phyloP scores from a whole-genome alignment of 2,888 invertebrate genomes.

The Platycnemis pennipes region DNA sequence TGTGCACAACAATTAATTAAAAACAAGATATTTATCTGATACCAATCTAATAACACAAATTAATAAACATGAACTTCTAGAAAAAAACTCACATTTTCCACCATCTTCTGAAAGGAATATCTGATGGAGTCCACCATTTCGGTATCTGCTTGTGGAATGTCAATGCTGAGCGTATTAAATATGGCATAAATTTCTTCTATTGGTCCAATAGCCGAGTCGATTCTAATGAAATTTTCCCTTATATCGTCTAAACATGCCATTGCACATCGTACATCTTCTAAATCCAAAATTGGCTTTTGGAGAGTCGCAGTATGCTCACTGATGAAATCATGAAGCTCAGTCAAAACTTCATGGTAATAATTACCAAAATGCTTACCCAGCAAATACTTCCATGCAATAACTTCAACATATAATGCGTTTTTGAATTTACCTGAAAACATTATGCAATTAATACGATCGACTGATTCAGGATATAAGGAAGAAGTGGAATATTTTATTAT shows the following conservation, averaged over 20 bases:
- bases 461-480: too few relatives aligned
- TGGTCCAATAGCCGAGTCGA: constrained; percentile 74
- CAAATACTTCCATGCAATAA: constrained; percentile 88
- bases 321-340: constrained; percentile 88
- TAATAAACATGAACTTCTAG: too few relatives aligned
- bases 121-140: constrained; percentile 90
- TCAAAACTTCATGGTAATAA: constrained; percentile 86
- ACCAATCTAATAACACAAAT: too few relatives aligned
- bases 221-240: constrained; percentile 87
- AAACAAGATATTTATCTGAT: too few relatives aligned
- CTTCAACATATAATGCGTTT: constrained; percentile 84
- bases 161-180: constrained; percentile 82
- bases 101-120: constrained; percentile 88
- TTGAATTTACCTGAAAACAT: constrained; percentile 75
- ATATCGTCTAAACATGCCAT: constrained; percentile 90
- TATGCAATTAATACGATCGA: too few relatives aligned
- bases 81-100: constrained; percentile 83
- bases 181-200: constrained; percentile 50
- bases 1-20: too few relatives aligned
- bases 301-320: constrained; percentile 87
- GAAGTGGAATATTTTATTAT: too few relatives aligned
- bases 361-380: constrained; percentile 86
- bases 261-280: constrained; percentile 86
- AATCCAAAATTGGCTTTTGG: constrained; percentile 86
- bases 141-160: constrained; percentile 88